Base-by-base conservation (phyloP, 1,140 invertebrate genomes). In the Melanaphis sacchari region DNA sequence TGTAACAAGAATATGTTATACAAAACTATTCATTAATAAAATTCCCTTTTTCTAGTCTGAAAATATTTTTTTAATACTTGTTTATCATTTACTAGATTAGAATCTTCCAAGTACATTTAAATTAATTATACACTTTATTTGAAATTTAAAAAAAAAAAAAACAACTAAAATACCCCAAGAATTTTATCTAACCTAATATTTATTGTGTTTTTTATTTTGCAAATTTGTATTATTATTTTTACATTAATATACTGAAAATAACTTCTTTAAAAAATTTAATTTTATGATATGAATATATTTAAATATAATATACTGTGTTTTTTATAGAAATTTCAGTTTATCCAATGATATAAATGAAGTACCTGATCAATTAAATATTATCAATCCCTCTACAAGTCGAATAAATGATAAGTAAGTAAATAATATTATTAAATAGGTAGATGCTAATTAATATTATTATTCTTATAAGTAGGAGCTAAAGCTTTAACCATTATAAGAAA, bases 241-340 rank as follows among this genome's bases (percentile, higher is more conserved):
- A 54, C 26, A 54, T 0, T 54, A 24, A 54, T 54, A 22, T 26
- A 54, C 6, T 26, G 9, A 59, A 59, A 26, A 54, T 43, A 54
- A 54, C 24, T 26, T 54, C 3, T 54, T 40, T 84, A 31, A 41
- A 1, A 40, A 41, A 5, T 85, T 31, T 21, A 46, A 26, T 87
- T 31, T 41, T 41, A 82, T 40, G 0, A 41, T 24, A 41, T 84
- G 11, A n/a, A 66, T n/a, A 3, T n/a, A 66, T 66, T 66, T 59
- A 59, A 36, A 76, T 76, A n/a, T 76, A 76, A 40, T 46, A 46
- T 90, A 24, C n/a, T 54, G 22, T 90, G 9, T 54, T 54, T 90
- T 2, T 46, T 46, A 1, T 59, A 91, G 90, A 15, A 91, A 91
- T n/a, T n/a, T 81, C 41, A 81, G 41, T 91, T 81, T 91, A 31